phyloP scores from a whole-genome alignment of 2,797 vertebrate species.

The Hybognathus amarus region DNA sequence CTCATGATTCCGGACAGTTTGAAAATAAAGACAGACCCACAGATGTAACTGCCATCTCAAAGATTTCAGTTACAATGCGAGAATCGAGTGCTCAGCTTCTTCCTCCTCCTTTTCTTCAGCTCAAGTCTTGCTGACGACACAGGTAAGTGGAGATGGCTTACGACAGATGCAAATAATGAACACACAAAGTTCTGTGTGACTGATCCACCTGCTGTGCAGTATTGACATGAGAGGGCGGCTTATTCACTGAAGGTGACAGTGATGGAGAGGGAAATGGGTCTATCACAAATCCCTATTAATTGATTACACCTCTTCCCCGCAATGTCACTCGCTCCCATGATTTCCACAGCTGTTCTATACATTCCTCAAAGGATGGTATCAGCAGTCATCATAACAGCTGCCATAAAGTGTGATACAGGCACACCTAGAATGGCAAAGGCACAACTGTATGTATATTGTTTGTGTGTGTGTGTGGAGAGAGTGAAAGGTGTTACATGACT shows the following conservation, averaged over 20 bases:
- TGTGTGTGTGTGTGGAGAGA: not conserved
- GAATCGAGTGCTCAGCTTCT: slow-evolving; percentile 8
- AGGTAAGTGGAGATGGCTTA: slow-evolving; percentile 53
- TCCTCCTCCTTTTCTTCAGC: slow-evolving; percentile 34
- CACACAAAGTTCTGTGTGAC: slow-evolving; percentile 24
- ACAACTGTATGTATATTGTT: not conserved
- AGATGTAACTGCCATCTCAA: not conserved
- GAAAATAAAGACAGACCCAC: slow-evolving; percentile 53
- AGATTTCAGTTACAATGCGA: slow-evolving; percentile 35
- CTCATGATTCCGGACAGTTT: slow-evolving; percentile 49
- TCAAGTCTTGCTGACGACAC: slow-evolving; percentile 50
- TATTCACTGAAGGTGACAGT: slow-evolving; percentile 43
- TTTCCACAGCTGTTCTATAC: slow-evolving; percentile 32
- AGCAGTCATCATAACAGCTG: slow-evolving; percentile 6
- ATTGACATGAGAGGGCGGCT: slow-evolving; percentile 34
- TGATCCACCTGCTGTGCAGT: slow-evolving; percentile 34
- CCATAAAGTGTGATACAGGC: slow-evolving; percentile 3
- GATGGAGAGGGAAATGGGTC: slow-evolving; percentile 26
- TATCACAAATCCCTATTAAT: slow-evolving; percentile 40
- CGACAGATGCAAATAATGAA: not conserved
- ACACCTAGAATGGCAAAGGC: not conserved
- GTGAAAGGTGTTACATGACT: not conserved
- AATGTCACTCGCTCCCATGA: not conserved
- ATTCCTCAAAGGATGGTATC: slow-evolving; percentile 30
- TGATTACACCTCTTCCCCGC: slow-evolving; percentile 31